These are phyloP conservation scores for Dermatemys mawii DNA, from an alignment of 2,113 vertebrate species.

Conservation along the genomic window DNA sequence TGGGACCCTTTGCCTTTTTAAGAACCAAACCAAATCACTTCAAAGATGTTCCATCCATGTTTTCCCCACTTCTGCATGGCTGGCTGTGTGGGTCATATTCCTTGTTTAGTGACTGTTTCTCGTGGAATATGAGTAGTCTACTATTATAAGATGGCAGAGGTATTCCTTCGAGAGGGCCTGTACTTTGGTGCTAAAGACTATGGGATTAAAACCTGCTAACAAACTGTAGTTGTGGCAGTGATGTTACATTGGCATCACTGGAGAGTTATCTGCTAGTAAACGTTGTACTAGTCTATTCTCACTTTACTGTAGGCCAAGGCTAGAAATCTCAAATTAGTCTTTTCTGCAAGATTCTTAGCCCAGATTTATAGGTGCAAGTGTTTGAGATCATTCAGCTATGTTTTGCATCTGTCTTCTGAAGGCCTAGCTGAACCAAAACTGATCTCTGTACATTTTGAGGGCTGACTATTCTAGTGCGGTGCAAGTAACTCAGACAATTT, in stretches of 20 bases:
- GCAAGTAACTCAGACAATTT: background rate
- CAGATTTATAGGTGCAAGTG: background rate
- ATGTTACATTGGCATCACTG: background rate
- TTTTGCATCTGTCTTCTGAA: background rate
- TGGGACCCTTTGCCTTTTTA: background rate
- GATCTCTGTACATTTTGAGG: background rate
- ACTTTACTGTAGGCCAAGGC: background rate
- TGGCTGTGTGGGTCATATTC: rapidly evolving
- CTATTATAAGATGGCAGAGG: background rate
- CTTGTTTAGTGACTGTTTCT: background rate
- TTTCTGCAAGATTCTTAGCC: background rate
- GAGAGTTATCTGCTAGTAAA: background rate
- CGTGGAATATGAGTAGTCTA: background rate
- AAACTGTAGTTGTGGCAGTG: background rate
- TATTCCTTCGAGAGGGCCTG: background rate
- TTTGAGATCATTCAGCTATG: background rate
- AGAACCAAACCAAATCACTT: background rate
- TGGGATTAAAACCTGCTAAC: background rate
- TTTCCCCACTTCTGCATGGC: background rate
- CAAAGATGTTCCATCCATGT: background rate
- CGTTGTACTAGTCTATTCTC: background rate
- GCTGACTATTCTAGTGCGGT: background rate
- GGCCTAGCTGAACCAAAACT: background rate
- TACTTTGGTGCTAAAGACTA: background rate
- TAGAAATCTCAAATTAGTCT: background rate